These are phyloP conservation scores for Archivesica marissinica DNA, from an alignment of 1,140 invertebrate genomes.

Conservation along the genomic window DNA sequence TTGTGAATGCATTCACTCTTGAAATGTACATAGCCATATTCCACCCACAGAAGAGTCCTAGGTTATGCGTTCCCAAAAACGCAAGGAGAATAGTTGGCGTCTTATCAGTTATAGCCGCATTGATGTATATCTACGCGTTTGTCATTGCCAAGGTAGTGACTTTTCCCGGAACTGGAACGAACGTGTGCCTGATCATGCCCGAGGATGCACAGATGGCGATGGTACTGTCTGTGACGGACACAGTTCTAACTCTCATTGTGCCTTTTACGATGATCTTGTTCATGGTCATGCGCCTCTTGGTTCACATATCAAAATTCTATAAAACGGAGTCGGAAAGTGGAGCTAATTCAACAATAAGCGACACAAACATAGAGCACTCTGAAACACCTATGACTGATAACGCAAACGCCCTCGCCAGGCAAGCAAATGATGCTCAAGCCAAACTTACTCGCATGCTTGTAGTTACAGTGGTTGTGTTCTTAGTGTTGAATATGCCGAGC, in stretches of 20 bases:
- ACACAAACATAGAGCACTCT: conserved; percentile 13
- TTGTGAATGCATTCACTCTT: conserved; percentile 82
- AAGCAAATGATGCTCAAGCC: conserved; percentile 85
- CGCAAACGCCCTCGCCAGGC: not conserved
- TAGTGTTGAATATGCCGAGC: conserved; percentile 90
- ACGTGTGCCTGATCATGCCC: conserved; percentile 56
- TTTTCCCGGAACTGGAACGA: conserved; percentile 33
- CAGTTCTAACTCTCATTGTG: conserved; percentile 85
- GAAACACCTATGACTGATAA: not conserved
- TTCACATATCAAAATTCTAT: conserved; percentile 71
- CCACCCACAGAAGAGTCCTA: conserved; percentile 76
- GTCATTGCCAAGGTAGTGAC: conserved; percentile 67
- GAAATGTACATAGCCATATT: conserved; percentile 82
- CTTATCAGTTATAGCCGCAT: conserved; percentile 64
- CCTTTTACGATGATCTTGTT: conserved; percentile 86
- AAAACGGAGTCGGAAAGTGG: conserved; percentile 6
- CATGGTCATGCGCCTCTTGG: conserved; percentile 87
- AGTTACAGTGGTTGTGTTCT: conserved; percentile 91
- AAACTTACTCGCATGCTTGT: conserved; percentile 93
- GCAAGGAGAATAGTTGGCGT: conserved; percentile 64
- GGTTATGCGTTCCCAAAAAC: conserved; percentile 73
- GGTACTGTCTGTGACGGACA: conserved; percentile 86
- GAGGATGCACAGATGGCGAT: conserved; percentile 82
- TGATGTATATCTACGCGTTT: conserved; percentile 74
- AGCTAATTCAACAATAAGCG: conserved; percentile 14